Evolutionary conservation across 2,888 invertebrate species (phyloP).

Genomic region (Sthenelais limicola): DNA sequence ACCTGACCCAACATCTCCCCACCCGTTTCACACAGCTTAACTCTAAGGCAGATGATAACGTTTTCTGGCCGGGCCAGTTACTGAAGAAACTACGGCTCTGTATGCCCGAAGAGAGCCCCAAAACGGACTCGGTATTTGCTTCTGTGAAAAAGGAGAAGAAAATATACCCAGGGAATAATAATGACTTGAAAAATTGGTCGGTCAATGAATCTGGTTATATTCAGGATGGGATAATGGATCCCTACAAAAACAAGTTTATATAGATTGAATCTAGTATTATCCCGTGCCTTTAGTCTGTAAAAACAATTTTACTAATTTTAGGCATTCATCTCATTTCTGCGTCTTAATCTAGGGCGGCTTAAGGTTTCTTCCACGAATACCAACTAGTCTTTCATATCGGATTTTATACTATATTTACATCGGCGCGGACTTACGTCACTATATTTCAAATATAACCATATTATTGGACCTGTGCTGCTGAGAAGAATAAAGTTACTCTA

Average conservation of each 20-base stretch:
- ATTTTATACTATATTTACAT: no score
- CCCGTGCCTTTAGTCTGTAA: no score
- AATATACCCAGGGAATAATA: slow-evolving; percentile 55
- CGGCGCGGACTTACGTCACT: no score
- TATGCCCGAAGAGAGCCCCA: slow-evolving; percentile 56
- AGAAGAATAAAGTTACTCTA: no score
- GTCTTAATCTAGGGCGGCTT: no score
- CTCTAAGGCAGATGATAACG: slow-evolving; percentile 8
- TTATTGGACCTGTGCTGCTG: no score
- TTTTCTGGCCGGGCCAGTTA: slow-evolving; percentile 67
- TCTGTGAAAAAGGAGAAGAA: slow-evolving; percentile 50
- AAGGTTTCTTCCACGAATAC: no score
- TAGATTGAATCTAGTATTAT: no score
- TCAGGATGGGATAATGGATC: slow-evolving; percentile 51
- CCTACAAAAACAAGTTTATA: slow-evolving; percentile 34
- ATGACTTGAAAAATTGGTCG: slow-evolving; percentile 58
- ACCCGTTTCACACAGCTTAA: background rate
- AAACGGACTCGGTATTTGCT: slow-evolving; percentile 54
- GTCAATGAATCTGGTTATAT: slow-evolving; percentile 55
- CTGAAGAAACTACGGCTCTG: slow-evolving; percentile 65
- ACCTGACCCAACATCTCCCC: slow-evolving; percentile 55
- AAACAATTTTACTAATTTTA: no score
- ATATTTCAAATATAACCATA: no score
- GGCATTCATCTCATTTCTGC: no score
- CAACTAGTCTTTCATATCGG: no score